Base-by-base conservation (phyloP, 1,140 invertebrate genomes). In the Colletes latitarsis region DNA sequence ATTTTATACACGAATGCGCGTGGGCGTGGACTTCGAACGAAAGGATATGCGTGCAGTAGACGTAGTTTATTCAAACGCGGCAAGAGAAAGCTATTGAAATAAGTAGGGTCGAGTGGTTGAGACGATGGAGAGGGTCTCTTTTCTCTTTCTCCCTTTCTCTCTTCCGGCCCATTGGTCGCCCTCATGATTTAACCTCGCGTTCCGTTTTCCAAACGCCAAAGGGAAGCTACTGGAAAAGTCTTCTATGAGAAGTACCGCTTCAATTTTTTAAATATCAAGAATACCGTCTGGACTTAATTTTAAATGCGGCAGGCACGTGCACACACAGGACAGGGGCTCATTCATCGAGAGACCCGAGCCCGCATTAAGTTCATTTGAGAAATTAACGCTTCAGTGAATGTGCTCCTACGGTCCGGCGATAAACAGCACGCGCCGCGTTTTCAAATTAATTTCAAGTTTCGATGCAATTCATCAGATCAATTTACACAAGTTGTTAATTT, bases 61-160 rank as follows among this genome's bases (percentile, higher is more conserved):
- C 86, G 87, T 86, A 87, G 89, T 89, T 93, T 91, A 92, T 93
- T 93, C 89, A 92, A 92, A 92, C 89, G 90, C 91, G 82, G 83
- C 83, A 86, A 88, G 82, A 89, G 88, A 89, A 89, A 88, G 89
- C 90, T 90, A 92, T 92, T 91, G 90, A 90, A 90, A 91, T 92
- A 92, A 92, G 91, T 91, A 92, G 89, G 89, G 89, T 92, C 88
- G 90, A 92, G 89, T 89, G 84, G 87, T 87, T 88, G 87, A 80
- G 77, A 77, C 82, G 72, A 82, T 75, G 84, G 82, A 74, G 60
- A 80, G 81, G 67, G 77, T 63, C 81, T 68, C 63, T 70, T 79
- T 39, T 53, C 68, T 73, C 30, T 41, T 30, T 53, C 63, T 75
- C 72, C 71, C 58, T 87, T 76, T 87, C 86, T 81, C 83, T 73